Conservation (phyloP, 1,140 invertebrate genomes). For the Drosophila teissieri region DNA sequence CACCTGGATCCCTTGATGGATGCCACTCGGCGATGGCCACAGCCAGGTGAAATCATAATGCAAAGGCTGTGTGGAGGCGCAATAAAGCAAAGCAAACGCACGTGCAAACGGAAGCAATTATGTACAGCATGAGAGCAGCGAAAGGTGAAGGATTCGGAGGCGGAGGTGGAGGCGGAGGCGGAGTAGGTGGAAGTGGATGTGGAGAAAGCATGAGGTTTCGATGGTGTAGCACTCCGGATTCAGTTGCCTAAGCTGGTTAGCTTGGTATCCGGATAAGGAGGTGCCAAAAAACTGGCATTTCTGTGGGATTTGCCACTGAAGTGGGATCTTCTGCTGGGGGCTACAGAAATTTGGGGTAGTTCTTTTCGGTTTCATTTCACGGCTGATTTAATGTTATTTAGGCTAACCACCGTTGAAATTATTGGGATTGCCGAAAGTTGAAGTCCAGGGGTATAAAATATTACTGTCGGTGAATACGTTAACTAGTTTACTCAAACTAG, state of each 20-base stretch:
- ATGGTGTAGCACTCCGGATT: slow-evolving; percentile 22
- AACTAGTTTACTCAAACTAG: too few species aligned
- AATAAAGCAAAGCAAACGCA: slow-evolving; percentile 69
- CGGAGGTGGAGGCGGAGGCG: too few species aligned
- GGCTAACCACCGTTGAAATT: background rate
- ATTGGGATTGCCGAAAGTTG: background rate
- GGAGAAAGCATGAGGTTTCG: slow-evolving; percentile 13
- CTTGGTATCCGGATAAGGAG: slow-evolving; percentile 24
- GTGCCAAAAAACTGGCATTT: slow-evolving; percentile 29
- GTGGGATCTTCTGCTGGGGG: slow-evolving; percentile 13
- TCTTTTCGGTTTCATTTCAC: slow-evolving; percentile 1
- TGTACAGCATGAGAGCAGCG: slow-evolving; percentile 64
- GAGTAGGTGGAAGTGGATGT: slow-evolving; percentile 1
- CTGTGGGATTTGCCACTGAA: slow-evolving; percentile 24
- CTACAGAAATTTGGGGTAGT: background rate
- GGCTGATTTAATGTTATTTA: background rate
- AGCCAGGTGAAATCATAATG: slow-evolving; percentile 65
- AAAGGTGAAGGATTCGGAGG: background rate
- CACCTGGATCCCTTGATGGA: slow-evolving; percentile 29
- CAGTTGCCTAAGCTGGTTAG: slow-evolving; percentile 34
- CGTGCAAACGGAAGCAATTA: slow-evolving; percentile 81
- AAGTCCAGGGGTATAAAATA: too few species aligned
- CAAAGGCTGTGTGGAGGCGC: slow-evolving; percentile 42
- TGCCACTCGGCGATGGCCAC: slow-evolving; percentile 23
- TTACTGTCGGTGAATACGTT: background rate